Evolutionary conservation across 2,113 vertebrate species (phyloP).

Genomic region (Andinoacara biseriatus): DNA sequence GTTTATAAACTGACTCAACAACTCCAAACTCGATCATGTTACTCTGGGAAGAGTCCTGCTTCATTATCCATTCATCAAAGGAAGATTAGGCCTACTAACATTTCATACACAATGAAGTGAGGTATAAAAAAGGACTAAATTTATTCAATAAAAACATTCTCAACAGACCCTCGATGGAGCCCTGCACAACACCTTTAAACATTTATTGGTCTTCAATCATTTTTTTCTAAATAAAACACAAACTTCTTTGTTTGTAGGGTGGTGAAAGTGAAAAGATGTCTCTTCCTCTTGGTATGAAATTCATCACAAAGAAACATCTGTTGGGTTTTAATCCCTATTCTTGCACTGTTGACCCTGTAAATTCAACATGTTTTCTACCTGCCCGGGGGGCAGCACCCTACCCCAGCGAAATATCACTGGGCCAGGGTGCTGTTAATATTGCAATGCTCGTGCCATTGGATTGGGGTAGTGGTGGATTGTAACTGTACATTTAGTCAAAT

Average conservation of each 20-base stretch:
- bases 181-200: not conserved
- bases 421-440: too few relatives aligned
- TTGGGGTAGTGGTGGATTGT: too few relatives aligned
- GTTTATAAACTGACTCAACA: constrained; percentile 49
- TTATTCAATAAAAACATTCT: not conserved
- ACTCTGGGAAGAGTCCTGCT: not conserved
- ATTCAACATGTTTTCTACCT: too few relatives aligned
- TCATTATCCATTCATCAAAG: not conserved
- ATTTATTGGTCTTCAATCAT: not conserved
- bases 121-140: not conserved
- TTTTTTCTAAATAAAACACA: not conserved
- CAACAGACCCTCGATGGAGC: not conserved
- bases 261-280: not conserved
- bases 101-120: not conserved
- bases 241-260: not conserved
- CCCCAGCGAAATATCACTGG: too few relatives aligned
- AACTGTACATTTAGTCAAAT: too few relatives aligned
- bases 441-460: too few relatives aligned
- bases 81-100: not conserved
- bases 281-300: not conserved
- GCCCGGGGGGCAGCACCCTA: too few relatives aligned
- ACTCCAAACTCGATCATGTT: constrained; percentile 3
- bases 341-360: not conserved
- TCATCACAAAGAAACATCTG: not conserved
- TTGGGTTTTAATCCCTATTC: too few relatives aligned